A percentile compares a stretch with the other conserved stretches of the same genome.
Conservation (phyloP, 2,888 invertebrate genomes). For the Lycophotia porphyrea region DNA sequence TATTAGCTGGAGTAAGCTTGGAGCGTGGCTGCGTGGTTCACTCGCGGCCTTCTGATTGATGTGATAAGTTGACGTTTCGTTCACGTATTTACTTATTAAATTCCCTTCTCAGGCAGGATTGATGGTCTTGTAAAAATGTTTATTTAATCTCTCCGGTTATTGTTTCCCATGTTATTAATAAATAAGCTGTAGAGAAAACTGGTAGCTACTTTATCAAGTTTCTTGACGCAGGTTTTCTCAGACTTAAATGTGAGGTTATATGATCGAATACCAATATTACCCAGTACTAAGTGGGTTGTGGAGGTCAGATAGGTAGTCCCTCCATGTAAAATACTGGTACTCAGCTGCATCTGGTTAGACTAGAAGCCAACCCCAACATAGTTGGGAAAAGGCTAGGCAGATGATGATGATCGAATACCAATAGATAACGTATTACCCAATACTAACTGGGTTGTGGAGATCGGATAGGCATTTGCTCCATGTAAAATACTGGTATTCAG, state of each 20-base stretch:
- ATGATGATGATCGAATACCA: not conserved
- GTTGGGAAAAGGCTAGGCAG: not conserved
- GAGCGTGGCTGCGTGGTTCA: slow-evolving; percentile 24
- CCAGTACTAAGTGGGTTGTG: not conserved
- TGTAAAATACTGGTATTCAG: not conserved
- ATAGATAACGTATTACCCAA: not conserved
- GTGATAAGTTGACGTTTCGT: slow-evolving; percentile 69
- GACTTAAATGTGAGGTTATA: not conserved
- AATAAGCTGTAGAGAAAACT: not conserved
- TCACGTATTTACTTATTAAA: slow-evolving; percentile 71
- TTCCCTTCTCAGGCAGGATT: slow-evolving; percentile 61
- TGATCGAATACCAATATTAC: not conserved
- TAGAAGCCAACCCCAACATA: not conserved
- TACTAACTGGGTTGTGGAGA: not conserved
- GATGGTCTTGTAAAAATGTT: slow-evolving; percentile 52
- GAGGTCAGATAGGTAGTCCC: not conserved
- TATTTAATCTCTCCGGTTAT: slow-evolving; percentile 16
- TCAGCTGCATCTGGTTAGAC: not conserved
- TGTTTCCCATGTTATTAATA: slow-evolving; percentile 25
- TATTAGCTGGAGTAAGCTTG: slow-evolving; percentile 31
- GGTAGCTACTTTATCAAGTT: not conserved
- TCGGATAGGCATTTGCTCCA: not conserved
- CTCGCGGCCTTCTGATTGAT: slow-evolving; percentile 70
- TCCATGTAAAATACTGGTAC: not conserved
- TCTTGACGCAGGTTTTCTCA: not conserved